Evolutionary conservation across 2,113 vertebrate genomes (phyloP).

Genomic region (Poicephalus gulielmi): DNA sequence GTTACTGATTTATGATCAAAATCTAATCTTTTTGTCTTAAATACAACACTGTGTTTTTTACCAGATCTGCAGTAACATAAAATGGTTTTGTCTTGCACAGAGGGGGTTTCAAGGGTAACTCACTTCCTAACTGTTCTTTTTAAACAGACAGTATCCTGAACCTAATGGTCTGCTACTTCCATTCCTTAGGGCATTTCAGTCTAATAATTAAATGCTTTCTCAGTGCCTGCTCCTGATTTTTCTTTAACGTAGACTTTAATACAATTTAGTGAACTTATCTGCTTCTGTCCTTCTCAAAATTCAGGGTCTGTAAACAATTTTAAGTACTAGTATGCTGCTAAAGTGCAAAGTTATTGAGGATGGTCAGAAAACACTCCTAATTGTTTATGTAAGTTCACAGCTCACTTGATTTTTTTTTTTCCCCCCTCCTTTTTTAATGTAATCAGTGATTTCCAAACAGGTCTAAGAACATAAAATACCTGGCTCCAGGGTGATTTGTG

Average conservation of each 20-base stretch:
- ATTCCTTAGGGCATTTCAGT: neutral
- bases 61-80: neutral
- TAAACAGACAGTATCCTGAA: neutral
- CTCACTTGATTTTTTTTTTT: neutral
- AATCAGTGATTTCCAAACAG: neutral
- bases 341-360: neutral
- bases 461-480: conserved; percentile 74
- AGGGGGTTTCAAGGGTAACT: neutral
- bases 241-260: neutral
- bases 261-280: neutral
- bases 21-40: neutral
- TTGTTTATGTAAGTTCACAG: neutral
- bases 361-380: neutral
- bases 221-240: neutral
- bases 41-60: neutral
- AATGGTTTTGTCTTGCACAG: neutral
- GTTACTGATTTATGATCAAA: neutral
- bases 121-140: neutral
- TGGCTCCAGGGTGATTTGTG: conserved; percentile 91
- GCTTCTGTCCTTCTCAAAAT: neutral
- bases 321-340: neutral
- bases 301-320: neutral
- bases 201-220: neutral
- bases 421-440: neutral
- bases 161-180: neutral